Evolutionary conservation across 30 jellyfish, hydroid and myxozoan species (phyloP).

Genomic region (Cassiopea andromeda): DNA sequence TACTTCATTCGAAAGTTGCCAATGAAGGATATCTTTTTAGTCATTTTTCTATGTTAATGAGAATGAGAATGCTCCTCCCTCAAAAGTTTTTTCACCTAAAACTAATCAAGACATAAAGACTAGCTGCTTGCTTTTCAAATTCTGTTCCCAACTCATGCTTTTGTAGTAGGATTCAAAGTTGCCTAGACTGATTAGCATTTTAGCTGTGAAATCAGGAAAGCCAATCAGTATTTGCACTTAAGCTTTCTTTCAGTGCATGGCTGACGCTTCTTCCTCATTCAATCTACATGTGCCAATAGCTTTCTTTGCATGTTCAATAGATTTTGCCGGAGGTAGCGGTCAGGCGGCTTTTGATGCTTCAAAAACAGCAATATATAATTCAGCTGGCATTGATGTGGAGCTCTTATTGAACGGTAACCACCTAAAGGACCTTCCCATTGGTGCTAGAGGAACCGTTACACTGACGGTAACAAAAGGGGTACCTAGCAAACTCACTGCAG

Average conservation of each 20-base stretch:
- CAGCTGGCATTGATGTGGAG: constrained; percentile 85
- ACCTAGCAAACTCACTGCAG: constrained; percentile 66
- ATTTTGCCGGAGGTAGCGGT: constrained; percentile 5
- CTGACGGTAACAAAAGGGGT: constrained; percentile 28
- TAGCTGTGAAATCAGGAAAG: background rate
- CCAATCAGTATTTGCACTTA: background rate
- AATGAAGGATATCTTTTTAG: too few relatives aligned
- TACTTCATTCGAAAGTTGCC: too few relatives aligned
- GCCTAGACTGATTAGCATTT: too few relatives aligned
- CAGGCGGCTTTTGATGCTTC: constrained; percentile 11
- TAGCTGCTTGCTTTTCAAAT: too few relatives aligned
- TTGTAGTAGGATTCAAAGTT: too few relatives aligned
- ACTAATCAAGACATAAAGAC: too few relatives aligned
- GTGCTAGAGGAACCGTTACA: constrained; percentile 63
- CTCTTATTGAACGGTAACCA: constrained; percentile 70
- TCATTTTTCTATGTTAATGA: too few relatives aligned
- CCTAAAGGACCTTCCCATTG: constrained; percentile 63
- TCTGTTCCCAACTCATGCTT: too few relatives aligned
- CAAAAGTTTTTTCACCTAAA: too few relatives aligned
- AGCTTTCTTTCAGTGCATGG: too few relatives aligned
- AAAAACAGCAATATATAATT: constrained; percentile 47
- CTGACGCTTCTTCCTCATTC: too few relatives aligned
- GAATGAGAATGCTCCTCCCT: too few relatives aligned
- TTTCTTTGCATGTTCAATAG: background rate
- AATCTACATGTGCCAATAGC: background rate